Percentiles rank a stretch among this genome's conserved stretches.
Conservation (phyloP, 2,113 vertebrate species). For the Planiliza haematocheilus region DNA sequence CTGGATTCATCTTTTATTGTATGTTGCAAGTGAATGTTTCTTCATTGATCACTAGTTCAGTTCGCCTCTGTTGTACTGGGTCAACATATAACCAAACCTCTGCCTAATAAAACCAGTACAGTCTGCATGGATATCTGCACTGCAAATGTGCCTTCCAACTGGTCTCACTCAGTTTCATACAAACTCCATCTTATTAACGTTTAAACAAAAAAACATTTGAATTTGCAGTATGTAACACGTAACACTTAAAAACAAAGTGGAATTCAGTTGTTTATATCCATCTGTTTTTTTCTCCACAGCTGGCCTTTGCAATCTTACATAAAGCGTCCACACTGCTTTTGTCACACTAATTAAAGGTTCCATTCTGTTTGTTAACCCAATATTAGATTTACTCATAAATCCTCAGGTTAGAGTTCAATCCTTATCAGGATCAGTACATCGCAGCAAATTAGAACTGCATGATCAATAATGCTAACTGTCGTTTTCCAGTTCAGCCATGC, state of each 20-base stretch:
- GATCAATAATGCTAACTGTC: constrained; percentile 8
- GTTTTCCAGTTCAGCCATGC: background rate
- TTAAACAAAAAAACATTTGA: background rate
- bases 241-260: background rate
- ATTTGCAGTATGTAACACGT: background rate
- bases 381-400: constrained; percentile 43
- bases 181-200: background rate
- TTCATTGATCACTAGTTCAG: background rate
- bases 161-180: background rate
- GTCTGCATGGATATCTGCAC: no score
- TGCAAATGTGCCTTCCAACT: background rate
- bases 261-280: background rate
- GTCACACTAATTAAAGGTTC: background rate
- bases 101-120: background rate
- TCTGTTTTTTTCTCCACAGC: background rate
- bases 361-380: constrained; percentile 22
- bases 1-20: no score
- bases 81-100: background rate
- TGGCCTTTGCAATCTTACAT: background rate
- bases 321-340: background rate
- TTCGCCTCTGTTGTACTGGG: background rate
- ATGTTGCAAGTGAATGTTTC: background rate
- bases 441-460: constrained; percentile 23
- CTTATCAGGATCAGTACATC: constrained; percentile 7
- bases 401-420: background rate